phyloP scores from a whole-genome alignment of 2,113 vertebrate genomes.

The Theristicus caerulescens region DNA sequence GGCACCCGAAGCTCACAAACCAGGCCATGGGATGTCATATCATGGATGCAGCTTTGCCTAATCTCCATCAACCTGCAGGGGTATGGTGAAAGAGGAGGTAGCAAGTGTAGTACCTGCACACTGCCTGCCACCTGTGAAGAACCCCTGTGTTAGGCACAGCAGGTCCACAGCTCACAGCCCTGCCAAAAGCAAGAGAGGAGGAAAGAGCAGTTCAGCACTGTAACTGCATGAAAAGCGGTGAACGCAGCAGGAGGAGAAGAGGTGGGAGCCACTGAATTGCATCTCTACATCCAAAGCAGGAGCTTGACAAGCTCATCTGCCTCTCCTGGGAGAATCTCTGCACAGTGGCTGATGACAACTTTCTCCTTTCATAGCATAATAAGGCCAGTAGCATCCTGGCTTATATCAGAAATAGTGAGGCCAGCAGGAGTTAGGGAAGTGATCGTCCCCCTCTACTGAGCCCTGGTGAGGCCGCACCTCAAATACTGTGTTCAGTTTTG shows the following conservation, averaged over 20 bases:
- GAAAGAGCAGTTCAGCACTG: neutral
- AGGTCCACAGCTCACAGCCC: neutral
- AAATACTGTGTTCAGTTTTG: no score
- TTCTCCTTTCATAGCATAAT: neutral
- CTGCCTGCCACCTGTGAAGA: neutral
- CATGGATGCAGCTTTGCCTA: neutral
- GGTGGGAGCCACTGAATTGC: neutral
- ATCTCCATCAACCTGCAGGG: neutral
- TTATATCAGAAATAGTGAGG: no score
- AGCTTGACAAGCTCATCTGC: neutral
- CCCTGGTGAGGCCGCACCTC: no score
- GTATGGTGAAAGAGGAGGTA: neutral
- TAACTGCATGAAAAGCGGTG: fast-evolving
- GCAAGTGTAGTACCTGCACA: neutral
- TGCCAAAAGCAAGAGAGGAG: neutral
- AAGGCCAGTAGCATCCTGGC: no score
- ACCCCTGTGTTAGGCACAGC: no score
- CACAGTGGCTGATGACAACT: fast-evolving
- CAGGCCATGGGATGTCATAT: neutral
- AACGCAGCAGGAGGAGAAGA: neutral
- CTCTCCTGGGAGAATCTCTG: neutral
- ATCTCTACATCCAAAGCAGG: neutral
- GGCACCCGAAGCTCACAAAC: neutral
- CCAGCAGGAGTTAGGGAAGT: no score
- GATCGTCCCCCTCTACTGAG: no score